phyloP scores from a whole-genome alignment of 1,140 invertebrate genomes.

The Tyrophagus putrescentiae region DNA sequence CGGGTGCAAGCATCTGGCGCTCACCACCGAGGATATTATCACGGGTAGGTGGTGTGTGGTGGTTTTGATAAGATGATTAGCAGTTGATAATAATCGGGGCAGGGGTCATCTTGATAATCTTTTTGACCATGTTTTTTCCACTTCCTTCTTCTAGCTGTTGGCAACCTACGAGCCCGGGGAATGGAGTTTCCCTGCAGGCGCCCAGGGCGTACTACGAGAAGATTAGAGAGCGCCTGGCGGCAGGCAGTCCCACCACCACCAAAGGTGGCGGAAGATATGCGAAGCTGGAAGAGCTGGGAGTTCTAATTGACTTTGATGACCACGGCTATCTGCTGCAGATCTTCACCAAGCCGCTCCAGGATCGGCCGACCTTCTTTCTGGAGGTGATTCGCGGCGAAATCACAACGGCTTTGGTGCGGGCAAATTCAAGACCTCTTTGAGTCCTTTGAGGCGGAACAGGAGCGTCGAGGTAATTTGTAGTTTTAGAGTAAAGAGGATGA shows the following conservation, averaged over 20 bases:
- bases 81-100: background rate
- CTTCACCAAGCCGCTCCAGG: conserved; percentile 95
- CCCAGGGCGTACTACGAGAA: conserved; percentile 80
- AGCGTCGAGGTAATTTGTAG: conserved; percentile 81
- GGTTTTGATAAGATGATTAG: background rate
- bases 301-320: conserved; percentile 93
- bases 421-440: conserved; percentile 96
- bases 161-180: conserved; percentile 61
- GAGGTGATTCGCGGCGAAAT: conserved; percentile 95
- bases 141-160: conserved; percentile 37
- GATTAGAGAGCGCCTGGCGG: conserved; percentile 56
- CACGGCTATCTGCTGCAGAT: conserved; percentile 95
- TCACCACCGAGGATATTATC: conserved; percentile 87
- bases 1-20: conserved; percentile 94
- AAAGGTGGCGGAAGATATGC: conserved; percentile 67
- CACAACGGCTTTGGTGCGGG: conserved; percentile 96
- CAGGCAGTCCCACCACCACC: conserved; percentile 63
- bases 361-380: conserved; percentile 87
- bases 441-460: conserved; percentile 91
- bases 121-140: background rate
- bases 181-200: conserved; percentile 70
- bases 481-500: too few species aligned
- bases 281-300: conserved; percentile 65
- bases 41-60: conserved; percentile 48
- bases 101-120: too few species aligned